Evolutionary conservation across 2,113 vertebrate species (phyloP).

Genomic region (Cairina moschata): DNA sequence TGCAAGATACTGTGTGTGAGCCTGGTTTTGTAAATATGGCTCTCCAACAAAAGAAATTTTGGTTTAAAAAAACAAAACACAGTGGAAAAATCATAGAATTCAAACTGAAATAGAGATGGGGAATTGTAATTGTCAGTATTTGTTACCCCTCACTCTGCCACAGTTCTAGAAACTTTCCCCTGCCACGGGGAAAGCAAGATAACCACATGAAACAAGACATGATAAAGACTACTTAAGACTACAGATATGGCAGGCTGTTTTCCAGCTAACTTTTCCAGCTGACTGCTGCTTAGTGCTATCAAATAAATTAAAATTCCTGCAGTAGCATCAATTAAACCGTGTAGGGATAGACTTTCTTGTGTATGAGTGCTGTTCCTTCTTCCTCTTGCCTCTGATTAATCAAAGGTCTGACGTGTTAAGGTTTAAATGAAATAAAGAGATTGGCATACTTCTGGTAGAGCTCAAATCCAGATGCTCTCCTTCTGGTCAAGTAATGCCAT

Average conservation of each 20-base stretch:
- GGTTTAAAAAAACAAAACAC: not conserved
- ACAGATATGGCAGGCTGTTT: not conserved
- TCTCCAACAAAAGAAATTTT: not conserved
- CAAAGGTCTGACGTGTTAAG: not conserved
- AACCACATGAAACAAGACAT: not conserved
- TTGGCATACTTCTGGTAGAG: not conserved
- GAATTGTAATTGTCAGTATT: not conserved
- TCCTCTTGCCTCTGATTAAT: not conserved
- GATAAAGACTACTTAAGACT: not conserved
- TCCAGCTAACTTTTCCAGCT: not conserved
- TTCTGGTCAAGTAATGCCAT: not conserved
- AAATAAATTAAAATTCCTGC: not conserved
- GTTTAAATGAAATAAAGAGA: not conserved
- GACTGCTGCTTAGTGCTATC: not conserved
- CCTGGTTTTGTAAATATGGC: not conserved
- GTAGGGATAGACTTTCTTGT: not conserved
- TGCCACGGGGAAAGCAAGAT: too few relatives aligned
- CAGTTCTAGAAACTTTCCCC: not conserved
- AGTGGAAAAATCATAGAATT: not conserved
- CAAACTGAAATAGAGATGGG: not conserved
- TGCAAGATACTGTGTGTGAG: not conserved
- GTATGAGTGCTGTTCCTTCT: not conserved
- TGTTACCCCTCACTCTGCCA: not conserved
- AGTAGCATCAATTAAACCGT: not conserved
- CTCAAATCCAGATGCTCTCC: not conserved